These are phyloP conservation scores for Stenodera caucasica DNA, from an alignment of 2,888 invertebrate species.

Conservation along the genomic window DNA sequence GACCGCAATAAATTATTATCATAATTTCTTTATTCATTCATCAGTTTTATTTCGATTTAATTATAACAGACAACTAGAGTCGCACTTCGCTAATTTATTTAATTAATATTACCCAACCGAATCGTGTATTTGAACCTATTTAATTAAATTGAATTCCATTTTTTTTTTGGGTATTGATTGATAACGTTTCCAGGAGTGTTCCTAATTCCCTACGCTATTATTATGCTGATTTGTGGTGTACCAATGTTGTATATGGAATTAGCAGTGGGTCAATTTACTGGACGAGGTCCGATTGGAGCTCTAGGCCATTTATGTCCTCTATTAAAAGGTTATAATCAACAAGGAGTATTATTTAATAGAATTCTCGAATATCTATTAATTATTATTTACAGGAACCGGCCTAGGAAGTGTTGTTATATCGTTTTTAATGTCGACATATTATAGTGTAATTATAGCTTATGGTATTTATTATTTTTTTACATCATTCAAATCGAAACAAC, in stretches of 20 bases:
- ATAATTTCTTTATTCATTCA: too few relatives aligned
- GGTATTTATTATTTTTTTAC: constrained; percentile 92
- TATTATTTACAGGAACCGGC: constrained; percentile 75
- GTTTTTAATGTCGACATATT: constrained; percentile 93
- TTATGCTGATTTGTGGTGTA: constrained; percentile 86
- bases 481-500: constrained; percentile 82
- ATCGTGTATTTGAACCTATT: too few relatives aligned
- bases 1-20: not conserved
- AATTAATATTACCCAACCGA: too few relatives aligned
- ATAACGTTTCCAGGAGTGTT: constrained; percentile 75
- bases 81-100: too few relatives aligned
- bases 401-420: constrained; percentile 93
- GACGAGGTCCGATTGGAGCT: constrained; percentile 89
- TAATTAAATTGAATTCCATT: too few relatives aligned
- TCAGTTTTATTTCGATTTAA: too few relatives aligned
- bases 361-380: too few relatives aligned
- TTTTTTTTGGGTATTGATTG: too few relatives aligned
- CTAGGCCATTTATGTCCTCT: constrained; percentile 89
- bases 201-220: constrained; percentile 91
- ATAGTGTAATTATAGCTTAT: constrained; percentile 94
- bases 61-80: too few relatives aligned
- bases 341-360: not conserved
- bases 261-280: constrained; percentile 88
- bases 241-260: constrained; percentile 94
- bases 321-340: constrained; percentile 73